A percentile compares a stretch with the other conserved stretches of the same genome.
Evolutionary conservation across 1,140 invertebrate species (phyloP).

Genomic region (Rhyacophila brunnea): DNA sequence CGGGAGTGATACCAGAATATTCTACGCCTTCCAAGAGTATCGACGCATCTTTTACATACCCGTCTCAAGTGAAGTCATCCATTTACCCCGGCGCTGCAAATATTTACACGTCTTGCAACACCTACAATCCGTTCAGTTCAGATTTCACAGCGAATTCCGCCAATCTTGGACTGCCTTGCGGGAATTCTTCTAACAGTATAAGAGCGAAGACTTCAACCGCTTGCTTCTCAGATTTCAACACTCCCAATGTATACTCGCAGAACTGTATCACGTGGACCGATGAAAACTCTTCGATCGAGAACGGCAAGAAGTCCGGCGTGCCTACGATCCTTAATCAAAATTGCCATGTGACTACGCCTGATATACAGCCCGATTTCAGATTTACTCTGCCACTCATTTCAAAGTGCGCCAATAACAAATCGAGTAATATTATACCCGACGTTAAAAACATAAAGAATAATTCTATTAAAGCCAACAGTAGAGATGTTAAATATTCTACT

Average conservation of each 20-base stretch:
- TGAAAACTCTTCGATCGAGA: conserved; percentile 14
- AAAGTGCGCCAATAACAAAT: conserved; percentile 33
- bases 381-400: conserved; percentile 17
- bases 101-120: conserved; percentile 31
- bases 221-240: conserved; percentile 27
- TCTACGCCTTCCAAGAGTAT: conserved; percentile 14
- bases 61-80: conserved; percentile 7
- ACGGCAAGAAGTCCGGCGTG: conserved; percentile 15
- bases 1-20: conserved; percentile 22
- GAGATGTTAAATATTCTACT: conserved; percentile 23
- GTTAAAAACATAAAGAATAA: conserved; percentile 10
- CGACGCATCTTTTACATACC: conserved; percentile 22
- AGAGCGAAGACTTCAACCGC: conserved; percentile 24
- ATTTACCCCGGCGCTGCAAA: conserved; percentile 17
- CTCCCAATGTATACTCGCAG: conserved; percentile 30
- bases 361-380: conserved; percentile 26
- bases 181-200: conserved; percentile 4
- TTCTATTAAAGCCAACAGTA: conserved; percentile 14
- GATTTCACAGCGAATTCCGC: conserved; percentile 22
- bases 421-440: conserved; percentile 18
- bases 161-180: conserved; percentile 19
- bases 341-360: conserved; percentile 1
- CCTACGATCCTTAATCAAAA: conserved; percentile 18
- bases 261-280: conserved; percentile 30
- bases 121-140: conserved; percentile 31